A percentile compares a stretch with the other conserved stretches of the same genome.
Evolutionary conservation across 2,888 invertebrate genomes (phyloP).

Genomic region (Nebria salina): DNA sequence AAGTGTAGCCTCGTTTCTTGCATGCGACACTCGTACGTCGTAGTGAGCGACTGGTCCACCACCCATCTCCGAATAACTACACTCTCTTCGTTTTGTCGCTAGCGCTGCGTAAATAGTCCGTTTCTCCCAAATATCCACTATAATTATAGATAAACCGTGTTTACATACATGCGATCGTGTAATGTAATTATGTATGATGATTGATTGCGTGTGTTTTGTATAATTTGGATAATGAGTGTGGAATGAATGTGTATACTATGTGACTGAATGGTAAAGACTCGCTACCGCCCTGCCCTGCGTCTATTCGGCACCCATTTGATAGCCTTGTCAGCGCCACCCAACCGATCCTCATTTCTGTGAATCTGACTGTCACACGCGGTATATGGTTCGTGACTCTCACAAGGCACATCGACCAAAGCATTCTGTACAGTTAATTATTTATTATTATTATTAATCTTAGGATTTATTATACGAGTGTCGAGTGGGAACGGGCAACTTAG

Average conservation of each 20-base stretch:
- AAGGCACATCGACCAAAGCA: conserved; percentile 46
- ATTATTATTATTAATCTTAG: conserved; percentile 51
- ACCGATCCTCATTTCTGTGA: background rate
- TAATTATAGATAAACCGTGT: background rate
- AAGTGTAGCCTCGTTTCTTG: conserved; percentile 69
- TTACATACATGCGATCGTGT: background rate
- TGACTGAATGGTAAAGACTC: conserved; percentile 2
- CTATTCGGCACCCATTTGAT: conserved; percentile 7
- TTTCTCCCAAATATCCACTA: conserved; percentile 1
- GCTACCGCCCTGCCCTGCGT: conserved; percentile 1
- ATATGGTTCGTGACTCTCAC: conserved; percentile 11
- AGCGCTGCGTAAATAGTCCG: background rate
- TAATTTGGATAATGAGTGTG: background rate
- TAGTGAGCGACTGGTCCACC: conserved; percentile 10
- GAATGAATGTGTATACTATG: background rate
- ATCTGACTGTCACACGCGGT: conserved; percentile 9
- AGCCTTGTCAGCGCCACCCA: conserved; percentile 12
- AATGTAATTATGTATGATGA: conserved; percentile 8
- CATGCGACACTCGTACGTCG: background rate
- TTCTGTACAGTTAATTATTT: conserved; percentile 60
- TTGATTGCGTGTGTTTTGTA: conserved; percentile 7
- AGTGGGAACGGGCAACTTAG: conserved; percentile 40
- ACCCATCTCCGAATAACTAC: background rate
- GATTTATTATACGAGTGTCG: conserved; percentile 37
- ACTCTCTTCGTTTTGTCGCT: background rate